Conservation (phyloP, 2,888 invertebrate species). For the Hyposoter dolosus region DNA sequence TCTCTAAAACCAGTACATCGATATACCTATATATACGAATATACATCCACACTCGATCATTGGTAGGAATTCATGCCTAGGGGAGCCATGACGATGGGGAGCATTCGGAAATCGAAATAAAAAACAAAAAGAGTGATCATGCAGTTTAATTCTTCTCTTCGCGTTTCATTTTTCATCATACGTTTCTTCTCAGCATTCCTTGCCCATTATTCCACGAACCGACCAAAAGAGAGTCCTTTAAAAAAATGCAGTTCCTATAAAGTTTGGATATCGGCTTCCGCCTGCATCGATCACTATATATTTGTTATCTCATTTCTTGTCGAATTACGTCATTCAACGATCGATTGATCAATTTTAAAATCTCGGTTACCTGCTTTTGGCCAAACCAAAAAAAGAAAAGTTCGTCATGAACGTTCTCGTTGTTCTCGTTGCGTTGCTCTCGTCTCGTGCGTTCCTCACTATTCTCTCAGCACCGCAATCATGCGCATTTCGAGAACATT, state of each 20-base stretch:
- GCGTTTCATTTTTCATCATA: neutral
- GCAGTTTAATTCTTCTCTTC: neutral
- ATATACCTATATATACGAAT: neutral
- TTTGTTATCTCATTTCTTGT: no score
- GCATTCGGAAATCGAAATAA: constrained; percentile 29
- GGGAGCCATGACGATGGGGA: constrained; percentile 31
- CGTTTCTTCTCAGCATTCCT: neutral
- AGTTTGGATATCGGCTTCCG: neutral
- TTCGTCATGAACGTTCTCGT: no score
- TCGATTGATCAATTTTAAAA: no score
- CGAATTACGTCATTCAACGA: neutral
- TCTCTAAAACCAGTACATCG: constrained; percentile 8
- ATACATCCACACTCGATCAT: constrained; percentile 9
- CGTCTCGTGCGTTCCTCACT: constrained; percentile 65
- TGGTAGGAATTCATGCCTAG: constrained; percentile 58
- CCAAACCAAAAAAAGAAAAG: no score
- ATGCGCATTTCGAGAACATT: constrained; percentile 65
- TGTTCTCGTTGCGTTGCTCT: neutral
- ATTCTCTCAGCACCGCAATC: constrained; percentile 58
- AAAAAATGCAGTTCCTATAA: neutral
- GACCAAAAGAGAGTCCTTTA: neutral
- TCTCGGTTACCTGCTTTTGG: no score
- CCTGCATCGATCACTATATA: no score
- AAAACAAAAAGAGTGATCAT: constrained; percentile 21
- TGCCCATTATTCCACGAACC: neutral